Percentiles rank a stretch among this genome's conserved stretches.
Evolutionary conservation across 2,888 invertebrate species (phyloP).

Genomic region (Philhelius pedissequus): DNA sequence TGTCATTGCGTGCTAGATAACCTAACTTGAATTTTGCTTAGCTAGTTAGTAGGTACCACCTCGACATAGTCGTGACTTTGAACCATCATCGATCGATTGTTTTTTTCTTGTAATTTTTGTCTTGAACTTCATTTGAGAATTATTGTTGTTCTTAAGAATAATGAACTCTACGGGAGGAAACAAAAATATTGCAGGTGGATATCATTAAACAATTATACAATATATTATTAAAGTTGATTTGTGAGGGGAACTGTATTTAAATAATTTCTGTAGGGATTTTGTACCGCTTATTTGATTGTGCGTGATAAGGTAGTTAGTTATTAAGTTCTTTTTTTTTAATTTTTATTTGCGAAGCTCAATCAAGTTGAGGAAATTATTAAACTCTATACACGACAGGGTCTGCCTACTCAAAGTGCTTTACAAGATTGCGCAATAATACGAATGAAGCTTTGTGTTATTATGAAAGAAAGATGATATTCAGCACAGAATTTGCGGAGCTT

Average conservation of each 20-base stretch:
- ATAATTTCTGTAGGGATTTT: not conserved
- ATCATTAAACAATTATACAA: not conserved
- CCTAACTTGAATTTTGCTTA: not conserved
- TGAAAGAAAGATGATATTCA: no score
- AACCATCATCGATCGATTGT: conserved; percentile 7
- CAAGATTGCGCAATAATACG: not conserved
- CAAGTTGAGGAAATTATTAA: not conserved
- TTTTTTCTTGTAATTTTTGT: no score
- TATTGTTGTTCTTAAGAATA: not conserved
- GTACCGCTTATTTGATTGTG: not conserved
- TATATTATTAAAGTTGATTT: not conserved
- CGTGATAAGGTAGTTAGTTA: not conserved
- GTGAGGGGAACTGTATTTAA: not conserved
- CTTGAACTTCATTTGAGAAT: conserved; percentile 17
- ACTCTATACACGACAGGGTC: not conserved
- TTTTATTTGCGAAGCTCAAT: not conserved
- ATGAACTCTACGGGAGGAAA: not conserved
- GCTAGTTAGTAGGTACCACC: not conserved
- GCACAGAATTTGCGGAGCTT: no score
- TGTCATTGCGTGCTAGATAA: not conserved
- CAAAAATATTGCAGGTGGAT: not conserved
- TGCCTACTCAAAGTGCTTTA: not conserved
- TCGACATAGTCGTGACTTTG: conserved; percentile 5
- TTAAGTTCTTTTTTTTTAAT: no score
- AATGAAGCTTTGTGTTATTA: not conserved